Base-by-base conservation (phyloP, 2,113 vertebrate genomes). In the Probosciger aterrimus region DNA sequence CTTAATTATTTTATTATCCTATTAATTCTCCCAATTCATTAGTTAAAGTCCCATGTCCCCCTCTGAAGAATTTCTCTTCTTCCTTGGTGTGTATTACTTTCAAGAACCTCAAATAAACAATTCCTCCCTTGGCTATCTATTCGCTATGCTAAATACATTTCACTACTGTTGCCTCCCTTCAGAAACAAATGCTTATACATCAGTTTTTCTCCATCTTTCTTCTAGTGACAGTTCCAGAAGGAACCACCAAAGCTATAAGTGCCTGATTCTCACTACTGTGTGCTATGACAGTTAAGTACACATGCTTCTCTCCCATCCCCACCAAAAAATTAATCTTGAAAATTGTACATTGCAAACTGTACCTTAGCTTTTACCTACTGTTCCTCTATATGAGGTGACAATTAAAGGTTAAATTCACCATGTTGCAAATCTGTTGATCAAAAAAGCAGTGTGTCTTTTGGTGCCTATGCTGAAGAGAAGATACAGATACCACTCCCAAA, bases 1-100 rank as follows among this genome's bases (percentile, higher is more conserved):
- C 79, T 96, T 96, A 95, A 96, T 96, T 95, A 94, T 96, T 95
- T 96, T 88, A 90, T 88, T 93, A 95, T 86, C 53, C 63, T 90
- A 96, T 96, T 96, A 94, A 90, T 96, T 94, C 68, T 90, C 64
- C 64, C 64, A 93, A 90, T 81, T 68, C 64, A 88, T 92, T 92
- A 96, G 71, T 76, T 88, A 92, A 50, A 81, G 55, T 59, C 82
- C 64, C 14, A 63, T 71, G 60, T 81, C 4, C 30, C 49, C 14
- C 33, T 74, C 14, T 67, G 55, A 90, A 95, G 50, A 86, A 93
- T 90, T 90, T 88, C 18, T 92, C 37, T 80, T 84, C 63, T 88
- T 93, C 19, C 71, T 88, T 63, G 27, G 74, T 70, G 43, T 77
- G 68, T 82, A 7, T 43, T 86, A n/a, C 44, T 92, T 93, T 86